phyloP scores from a whole-genome alignment of 2,797 vertebrate genomes.

The Selene dorsalis region DNA sequence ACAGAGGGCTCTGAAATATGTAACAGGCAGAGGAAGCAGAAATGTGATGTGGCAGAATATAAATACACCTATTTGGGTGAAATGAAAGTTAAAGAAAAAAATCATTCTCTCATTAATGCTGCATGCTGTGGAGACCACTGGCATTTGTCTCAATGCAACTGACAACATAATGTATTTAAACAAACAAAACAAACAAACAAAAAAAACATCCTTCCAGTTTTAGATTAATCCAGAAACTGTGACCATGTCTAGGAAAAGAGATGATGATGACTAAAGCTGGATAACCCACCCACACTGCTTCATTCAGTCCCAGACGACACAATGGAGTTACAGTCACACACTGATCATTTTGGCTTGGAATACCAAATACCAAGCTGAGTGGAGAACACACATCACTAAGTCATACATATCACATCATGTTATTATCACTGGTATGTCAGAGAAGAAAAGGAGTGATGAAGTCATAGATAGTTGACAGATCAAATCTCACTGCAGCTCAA shows the following conservation, averaged over 20 bases:
- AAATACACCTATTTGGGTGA: not conserved
- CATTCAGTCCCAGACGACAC: not conserved
- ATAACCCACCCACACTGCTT: constrained; percentile 3
- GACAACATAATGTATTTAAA: not conserved
- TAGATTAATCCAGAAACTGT: constrained; percentile 26
- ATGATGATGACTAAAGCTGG: not conserved
- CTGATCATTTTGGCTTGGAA: not conserved
- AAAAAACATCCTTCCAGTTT: not conserved
- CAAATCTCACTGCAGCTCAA: constrained; percentile 14
- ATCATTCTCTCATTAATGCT: not conserved
- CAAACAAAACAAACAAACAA: not conserved
- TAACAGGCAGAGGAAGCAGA: not conserved
- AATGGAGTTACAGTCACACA: constrained; percentile 11
- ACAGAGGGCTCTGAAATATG: too few species aligned
- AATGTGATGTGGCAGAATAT: not conserved
- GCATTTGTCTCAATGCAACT: constrained; percentile 3
- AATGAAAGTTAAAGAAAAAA: not conserved
- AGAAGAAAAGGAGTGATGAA: constrained; percentile 15
- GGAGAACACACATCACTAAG: constrained; percentile 1
- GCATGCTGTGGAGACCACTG: not conserved
- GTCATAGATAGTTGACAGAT: constrained; percentile 21
- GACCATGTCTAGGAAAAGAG: not conserved
- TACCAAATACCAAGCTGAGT: constrained; percentile 13
- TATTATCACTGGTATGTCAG: constrained; percentile 13
- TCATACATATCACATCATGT: constrained; percentile 5